Percentiles rank a stretch among this genome's conserved stretches.
Conservation (phyloP, 2,888 invertebrate species). For the Drosophila birchii region DNA sequence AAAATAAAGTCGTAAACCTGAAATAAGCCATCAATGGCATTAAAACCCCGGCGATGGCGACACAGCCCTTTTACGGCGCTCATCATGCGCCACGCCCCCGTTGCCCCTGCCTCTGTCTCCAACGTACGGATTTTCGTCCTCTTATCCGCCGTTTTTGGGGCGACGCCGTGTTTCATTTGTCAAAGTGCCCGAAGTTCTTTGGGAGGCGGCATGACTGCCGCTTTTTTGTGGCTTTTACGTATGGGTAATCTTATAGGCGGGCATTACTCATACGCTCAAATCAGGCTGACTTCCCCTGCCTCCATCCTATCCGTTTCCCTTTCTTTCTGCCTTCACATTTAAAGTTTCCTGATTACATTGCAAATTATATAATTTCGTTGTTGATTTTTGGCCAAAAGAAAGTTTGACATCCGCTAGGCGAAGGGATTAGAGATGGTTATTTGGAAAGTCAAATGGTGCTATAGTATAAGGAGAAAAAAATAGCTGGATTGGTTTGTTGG, state of each 20-base stretch:
- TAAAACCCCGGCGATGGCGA: conserved; percentile 69
- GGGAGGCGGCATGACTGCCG: conserved; percentile 57
- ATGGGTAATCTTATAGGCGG: conserved; percentile 76
- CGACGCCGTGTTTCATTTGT: conserved; percentile 73
- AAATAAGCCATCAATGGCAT: conserved; percentile 81
- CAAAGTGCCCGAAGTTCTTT: conserved; percentile 68
- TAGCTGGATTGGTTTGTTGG: neutral
- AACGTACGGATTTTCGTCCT: conserved; percentile 20
- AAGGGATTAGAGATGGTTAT: neutral
- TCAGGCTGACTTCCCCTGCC: conserved; percentile 42
- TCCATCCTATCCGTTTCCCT: neutral
- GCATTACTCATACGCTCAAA: conserved; percentile 75
- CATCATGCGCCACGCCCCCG: conserved; percentile 35
- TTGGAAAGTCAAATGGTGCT: neutral
- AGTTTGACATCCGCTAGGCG: conserved; percentile 32
- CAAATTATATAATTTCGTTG: conserved; percentile 78
- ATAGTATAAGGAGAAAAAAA: neutral
- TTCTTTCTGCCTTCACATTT: conserved; percentile 47
- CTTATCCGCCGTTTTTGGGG: conserved; percentile 30
- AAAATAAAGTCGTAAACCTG: conserved; percentile 80
- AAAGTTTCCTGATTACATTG: conserved; percentile 78
- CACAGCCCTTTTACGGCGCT: conserved; percentile 55
- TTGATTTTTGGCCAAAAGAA: conserved; percentile 61
- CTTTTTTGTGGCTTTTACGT: conserved; percentile 74
- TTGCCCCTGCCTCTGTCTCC: neutral